Evolutionary conservation across 1,140 invertebrate genomes (phyloP).

Genomic region (Dendroctonus valens): DNA sequence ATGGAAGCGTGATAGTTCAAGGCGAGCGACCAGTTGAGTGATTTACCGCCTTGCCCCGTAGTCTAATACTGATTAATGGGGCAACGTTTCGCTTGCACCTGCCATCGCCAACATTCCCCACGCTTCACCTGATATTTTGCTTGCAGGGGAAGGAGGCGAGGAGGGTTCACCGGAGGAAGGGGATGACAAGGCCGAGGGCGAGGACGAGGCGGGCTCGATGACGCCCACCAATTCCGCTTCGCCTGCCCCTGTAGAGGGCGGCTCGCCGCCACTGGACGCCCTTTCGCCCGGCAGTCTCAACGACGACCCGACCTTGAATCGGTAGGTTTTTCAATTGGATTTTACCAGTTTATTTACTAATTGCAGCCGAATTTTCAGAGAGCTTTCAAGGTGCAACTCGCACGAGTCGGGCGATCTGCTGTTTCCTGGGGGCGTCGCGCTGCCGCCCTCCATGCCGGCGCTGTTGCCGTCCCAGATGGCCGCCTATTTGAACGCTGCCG

Average conservation of each 20-base stretch:
- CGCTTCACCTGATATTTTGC: conserved; percentile 14
- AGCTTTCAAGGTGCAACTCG: conserved; percentile 73
- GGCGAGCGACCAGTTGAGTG: no score
- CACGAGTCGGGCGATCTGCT: conserved; percentile 64
- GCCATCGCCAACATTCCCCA: no score
- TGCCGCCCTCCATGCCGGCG: conserved; percentile 56
- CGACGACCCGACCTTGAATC: conserved; percentile 41
- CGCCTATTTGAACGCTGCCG: conserved; percentile 68
- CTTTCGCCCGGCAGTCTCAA: conserved; percentile 43
- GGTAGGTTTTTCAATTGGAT: conserved; percentile 24
- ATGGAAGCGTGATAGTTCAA: no score
- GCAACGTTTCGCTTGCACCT: no score
- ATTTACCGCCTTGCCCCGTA: no score
- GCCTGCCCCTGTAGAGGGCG: conserved; percentile 40
- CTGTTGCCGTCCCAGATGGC: conserved; percentile 74
- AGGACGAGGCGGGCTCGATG: conserved; percentile 57
- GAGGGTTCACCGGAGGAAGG: conserved; percentile 54
- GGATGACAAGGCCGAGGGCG: conserved; percentile 53
- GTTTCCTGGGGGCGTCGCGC: conserved; percentile 54
- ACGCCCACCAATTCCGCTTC: conserved; percentile 56
- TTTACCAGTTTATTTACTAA: no score
- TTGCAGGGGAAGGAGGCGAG: conserved; percentile 61
- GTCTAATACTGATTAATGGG: no score
- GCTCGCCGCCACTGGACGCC: conserved; percentile 43
- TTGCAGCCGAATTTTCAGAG: conserved; percentile 57